A percentile compares a stretch with the other conserved stretches of the same genome.
Evolutionary conservation across 2,888 invertebrate genomes (phyloP).

Genomic region (Reticulitermes lucifugus): DNA sequence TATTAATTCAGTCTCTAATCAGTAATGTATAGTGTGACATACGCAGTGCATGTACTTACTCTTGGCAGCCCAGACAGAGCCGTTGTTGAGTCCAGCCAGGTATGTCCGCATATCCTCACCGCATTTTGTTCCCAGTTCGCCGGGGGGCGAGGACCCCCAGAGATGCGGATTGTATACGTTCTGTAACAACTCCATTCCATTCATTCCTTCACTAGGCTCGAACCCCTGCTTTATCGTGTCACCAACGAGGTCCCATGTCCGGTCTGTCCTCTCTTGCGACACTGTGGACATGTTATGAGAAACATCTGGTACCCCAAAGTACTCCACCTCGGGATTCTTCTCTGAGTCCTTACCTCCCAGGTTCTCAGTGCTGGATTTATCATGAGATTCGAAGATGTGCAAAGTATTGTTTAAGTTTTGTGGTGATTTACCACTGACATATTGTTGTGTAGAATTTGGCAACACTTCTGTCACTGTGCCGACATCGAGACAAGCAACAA

Average conservation of each 20-base stretch:
- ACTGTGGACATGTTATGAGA: too few species aligned
- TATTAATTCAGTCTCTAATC: too few species aligned
- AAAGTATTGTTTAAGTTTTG: not conserved
- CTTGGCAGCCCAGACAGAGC: slow-evolving; percentile 80
- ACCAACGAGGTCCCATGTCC: too few species aligned
- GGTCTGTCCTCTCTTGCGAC: too few species aligned
- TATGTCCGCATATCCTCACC: slow-evolving; percentile 69
- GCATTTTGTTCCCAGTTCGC: slow-evolving; percentile 69
- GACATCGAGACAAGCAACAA: not conserved
- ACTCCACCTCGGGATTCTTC: not conserved
- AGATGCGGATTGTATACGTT: slow-evolving; percentile 74
- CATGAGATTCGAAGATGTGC: not conserved
- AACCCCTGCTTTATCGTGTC: not conserved
- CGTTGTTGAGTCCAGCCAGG: slow-evolving; percentile 70
- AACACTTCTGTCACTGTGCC: not conserved
- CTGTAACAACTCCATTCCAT: slow-evolving; percentile 63
- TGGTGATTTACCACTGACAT: not conserved
- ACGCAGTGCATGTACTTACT: slow-evolving; percentile 69
- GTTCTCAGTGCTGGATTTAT: not conserved
- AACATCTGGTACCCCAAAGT: not conserved
- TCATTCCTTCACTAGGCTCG: not conserved
- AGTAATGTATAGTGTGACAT: too few species aligned
- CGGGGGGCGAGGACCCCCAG: slow-evolving; percentile 64
- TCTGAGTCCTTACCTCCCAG: not conserved
- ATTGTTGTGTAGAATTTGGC: not conserved